phyloP scores from a whole-genome alignment of 2,113 vertebrate genomes.

The Lasiurus borealis region DNA sequence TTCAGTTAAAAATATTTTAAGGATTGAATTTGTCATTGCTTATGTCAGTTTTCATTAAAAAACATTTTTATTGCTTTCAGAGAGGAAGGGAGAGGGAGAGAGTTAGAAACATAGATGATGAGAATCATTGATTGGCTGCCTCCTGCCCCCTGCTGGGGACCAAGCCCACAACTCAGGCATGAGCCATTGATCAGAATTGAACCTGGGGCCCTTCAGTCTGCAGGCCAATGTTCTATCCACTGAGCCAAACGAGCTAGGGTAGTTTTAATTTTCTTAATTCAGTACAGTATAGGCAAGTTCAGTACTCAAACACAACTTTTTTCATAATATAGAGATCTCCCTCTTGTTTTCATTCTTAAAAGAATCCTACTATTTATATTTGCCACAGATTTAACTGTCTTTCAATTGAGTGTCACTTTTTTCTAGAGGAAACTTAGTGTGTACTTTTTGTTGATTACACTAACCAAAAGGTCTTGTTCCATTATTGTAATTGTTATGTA shows the following conservation, averaged over 20 bases:
- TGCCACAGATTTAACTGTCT: slow-evolving; percentile 25
- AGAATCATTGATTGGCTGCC: not conserved
- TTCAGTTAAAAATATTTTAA: slow-evolving; percentile 34
- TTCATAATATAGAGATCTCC: not conserved
- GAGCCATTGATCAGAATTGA: not conserved
- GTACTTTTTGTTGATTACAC: not conserved
- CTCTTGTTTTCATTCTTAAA: not conserved
- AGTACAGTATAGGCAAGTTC: not conserved
- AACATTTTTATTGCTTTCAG: not conserved
- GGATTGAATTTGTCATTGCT: slow-evolving; percentile 28
- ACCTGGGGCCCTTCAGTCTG: not conserved
- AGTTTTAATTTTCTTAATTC: slow-evolving; percentile 49
- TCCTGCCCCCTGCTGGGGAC: not conserved
- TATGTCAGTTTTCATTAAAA: not conserved
- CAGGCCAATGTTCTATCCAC: not conserved
- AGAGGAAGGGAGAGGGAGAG: not conserved
- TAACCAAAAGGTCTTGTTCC: slow-evolving; percentile 3
- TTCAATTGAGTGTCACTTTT: not conserved
- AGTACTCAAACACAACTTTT: not conserved
- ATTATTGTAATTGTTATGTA: not conserved
- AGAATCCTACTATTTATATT: not conserved
- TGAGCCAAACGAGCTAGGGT: not conserved
- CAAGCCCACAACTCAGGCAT: not conserved
- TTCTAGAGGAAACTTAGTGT: slow-evolving; percentile 28
- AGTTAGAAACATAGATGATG: not conserved